Percentiles rank a stretch among this genome's conserved stretches.
Conservation (phyloP, 1,140 invertebrate genomes). For the Anthonomus grandis region DNA sequence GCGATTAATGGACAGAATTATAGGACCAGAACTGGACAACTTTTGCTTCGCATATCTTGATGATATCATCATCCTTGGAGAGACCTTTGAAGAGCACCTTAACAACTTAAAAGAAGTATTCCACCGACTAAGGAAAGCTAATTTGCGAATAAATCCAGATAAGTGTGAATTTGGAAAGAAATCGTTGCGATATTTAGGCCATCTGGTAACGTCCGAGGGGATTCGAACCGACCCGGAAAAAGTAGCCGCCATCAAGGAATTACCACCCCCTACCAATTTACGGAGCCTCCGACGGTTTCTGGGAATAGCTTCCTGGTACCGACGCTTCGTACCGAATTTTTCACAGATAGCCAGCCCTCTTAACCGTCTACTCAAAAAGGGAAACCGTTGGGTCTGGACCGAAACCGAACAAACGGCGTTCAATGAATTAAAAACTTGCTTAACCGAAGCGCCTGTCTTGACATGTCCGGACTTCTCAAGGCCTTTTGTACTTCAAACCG, state of each 20-base stretch:
- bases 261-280: constrained; percentile 27
- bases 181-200: constrained; percentile 32
- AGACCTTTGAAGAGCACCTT: too few relatives aligned
- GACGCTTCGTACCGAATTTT: constrained; percentile 36
- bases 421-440: constrained; percentile 21
- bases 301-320: constrained; percentile 38
- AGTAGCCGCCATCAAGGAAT: constrained; percentile 32
- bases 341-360: constrained; percentile 32
- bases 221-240: constrained; percentile 36
- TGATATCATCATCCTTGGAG: too few relatives aligned
- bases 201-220: constrained; percentile 31
- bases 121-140: constrained; percentile 17
- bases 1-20: too few relatives aligned
- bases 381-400: constrained; percentile 27
- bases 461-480: constrained; percentile 42
- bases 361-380: constrained; percentile 31
- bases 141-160: constrained; percentile 28
- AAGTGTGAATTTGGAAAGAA: constrained; percentile 39
- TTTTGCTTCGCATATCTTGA: too few relatives aligned
- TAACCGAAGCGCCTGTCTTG: constrained; percentile 27
- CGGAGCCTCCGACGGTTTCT: constrained; percentile 38
- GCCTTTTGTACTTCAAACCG: constrained; percentile 43
- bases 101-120: constrained; percentile 24
- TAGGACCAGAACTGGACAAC: too few relatives aligned
- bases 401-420: constrained; percentile 23